Base-by-base conservation (phyloP, 2,797 vertebrate species). In the Odontamblyopus rebecca region DNA sequence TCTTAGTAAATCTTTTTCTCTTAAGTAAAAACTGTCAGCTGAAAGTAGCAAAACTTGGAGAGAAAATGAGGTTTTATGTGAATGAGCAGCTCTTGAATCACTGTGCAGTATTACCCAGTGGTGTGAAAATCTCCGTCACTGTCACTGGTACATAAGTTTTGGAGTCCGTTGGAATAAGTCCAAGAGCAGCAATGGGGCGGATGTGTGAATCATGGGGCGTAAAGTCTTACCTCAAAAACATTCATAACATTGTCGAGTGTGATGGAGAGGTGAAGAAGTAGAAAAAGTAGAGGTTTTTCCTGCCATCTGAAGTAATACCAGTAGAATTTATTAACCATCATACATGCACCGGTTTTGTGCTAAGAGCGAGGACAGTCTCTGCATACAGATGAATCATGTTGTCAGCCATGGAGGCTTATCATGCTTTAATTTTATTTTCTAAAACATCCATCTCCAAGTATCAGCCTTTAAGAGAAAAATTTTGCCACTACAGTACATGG, bases 271-370 rank as follows among this genome's bases (percentile, higher is more conserved):
- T 30, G 60, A 62, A 61, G 19, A 72, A 70, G 32, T 53, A 44
- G 51, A 16, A 29, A 48, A 68, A 8, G 29, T 30, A 60, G 30
- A 59, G 15, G 12, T 62, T 69, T 69, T 79, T 82, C 66, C 72
- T 60, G 76, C 69, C 44, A 54, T 60, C 57, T 26, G 29, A 61
- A 68, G 54, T n/a, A 48, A 50, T 68, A 12, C 66, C 38, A 13
- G 66, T 32, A 68, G 71, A 69, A 83, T 88, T 82, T 74, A 75
- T 89, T 82, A 73, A 78, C 77, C 62, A 67, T 76, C 54, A 53
- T 12, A 53, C 67, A 65, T 41, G 4, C 48, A 70, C 66, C 76
- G 69, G 38, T 35, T 80, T 76, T 83, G 74, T 74, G 63, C 16
- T 61, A 75, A 77, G 77, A 71, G 41, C 19, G 18, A 70, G 48